These are phyloP conservation scores for Danio jaintianensis DNA, from an alignment of 2,797 vertebrate species.

Conservation along the genomic window DNA sequence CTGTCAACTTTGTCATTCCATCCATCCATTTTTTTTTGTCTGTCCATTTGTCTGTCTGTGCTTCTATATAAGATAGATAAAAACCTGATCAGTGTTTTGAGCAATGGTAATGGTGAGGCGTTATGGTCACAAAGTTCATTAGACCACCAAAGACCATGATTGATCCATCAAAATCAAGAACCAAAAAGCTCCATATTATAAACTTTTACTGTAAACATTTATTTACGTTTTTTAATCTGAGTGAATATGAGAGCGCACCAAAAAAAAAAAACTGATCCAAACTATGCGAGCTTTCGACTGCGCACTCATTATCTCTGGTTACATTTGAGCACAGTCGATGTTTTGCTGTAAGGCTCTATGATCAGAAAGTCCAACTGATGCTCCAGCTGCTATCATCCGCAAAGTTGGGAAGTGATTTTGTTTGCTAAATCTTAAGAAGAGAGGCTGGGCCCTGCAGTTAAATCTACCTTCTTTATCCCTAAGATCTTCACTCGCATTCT, in stretches of 20 bases:
- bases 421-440: conserved; percentile 12
- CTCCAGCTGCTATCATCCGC: not conserved
- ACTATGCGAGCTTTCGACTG: not conserved
- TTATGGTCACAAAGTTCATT: too few species aligned
- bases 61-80: too few species aligned
- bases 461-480: conserved; percentile 19
- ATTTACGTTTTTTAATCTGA: too few species aligned
- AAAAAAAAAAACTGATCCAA: not conserved
- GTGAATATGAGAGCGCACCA: not conserved
- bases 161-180: too few species aligned
- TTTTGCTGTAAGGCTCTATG: not conserved
- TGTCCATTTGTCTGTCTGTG: too few species aligned
- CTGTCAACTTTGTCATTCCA: too few species aligned
- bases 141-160: too few species aligned
- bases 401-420: conserved; percentile 12
- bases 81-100: too few species aligned
- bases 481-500: conserved; percentile 27
- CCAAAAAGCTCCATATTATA: too few species aligned
- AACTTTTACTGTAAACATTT: too few species aligned
- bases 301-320: conserved; percentile 5
- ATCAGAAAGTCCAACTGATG: conserved; percentile 20
- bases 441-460: conserved; percentile 3
- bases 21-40: too few species aligned
- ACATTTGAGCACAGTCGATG: not conserved
- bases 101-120: too few species aligned